Evolutionary conservation across 2,113 vertebrate species (phyloP).

Genomic region (Cisticola juncidis): DNA sequence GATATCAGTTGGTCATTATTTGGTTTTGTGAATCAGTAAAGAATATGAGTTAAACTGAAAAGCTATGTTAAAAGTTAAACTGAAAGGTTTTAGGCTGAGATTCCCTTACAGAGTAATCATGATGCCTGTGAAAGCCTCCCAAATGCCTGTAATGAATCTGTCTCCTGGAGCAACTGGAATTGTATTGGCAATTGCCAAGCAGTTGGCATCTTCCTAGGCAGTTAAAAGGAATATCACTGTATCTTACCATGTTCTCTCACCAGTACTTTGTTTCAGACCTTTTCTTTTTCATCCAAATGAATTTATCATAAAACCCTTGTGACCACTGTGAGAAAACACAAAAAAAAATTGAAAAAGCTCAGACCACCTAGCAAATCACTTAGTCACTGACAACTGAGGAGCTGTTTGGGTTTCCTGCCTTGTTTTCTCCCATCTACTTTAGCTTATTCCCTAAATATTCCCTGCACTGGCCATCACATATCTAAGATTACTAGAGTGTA

Average conservation of each 20-base stretch:
- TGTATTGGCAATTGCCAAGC: not conserved
- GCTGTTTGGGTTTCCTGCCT: not conserved
- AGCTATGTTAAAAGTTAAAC: not conserved
- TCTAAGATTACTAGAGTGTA: not conserved
- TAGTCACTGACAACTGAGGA: not conserved
- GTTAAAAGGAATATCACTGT: not conserved
- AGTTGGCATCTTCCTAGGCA: not conserved
- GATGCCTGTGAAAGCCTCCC: not conserved
- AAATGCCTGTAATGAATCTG: not conserved
- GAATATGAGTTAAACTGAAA: not conserved
- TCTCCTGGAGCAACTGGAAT: not conserved
- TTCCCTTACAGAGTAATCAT: not conserved
- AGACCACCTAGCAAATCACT: not conserved
- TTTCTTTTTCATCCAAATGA: not conserved
- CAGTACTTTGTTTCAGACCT: not conserved
- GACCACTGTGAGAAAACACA: not conserved
- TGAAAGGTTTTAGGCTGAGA: not conserved
- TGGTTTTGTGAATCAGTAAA: not conserved
- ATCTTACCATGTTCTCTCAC: not conserved
- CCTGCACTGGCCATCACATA: not conserved
- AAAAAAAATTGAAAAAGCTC: not conserved
- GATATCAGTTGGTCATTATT: not conserved
- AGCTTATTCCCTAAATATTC: not conserved
- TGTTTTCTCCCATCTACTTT: not conserved
- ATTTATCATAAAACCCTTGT: not conserved